Evolutionary conservation across 2,113 vertebrate species (phyloP), one percentile per base, ranked within the genome.

Genomic region (Elaphurus davidianus): DNA sequence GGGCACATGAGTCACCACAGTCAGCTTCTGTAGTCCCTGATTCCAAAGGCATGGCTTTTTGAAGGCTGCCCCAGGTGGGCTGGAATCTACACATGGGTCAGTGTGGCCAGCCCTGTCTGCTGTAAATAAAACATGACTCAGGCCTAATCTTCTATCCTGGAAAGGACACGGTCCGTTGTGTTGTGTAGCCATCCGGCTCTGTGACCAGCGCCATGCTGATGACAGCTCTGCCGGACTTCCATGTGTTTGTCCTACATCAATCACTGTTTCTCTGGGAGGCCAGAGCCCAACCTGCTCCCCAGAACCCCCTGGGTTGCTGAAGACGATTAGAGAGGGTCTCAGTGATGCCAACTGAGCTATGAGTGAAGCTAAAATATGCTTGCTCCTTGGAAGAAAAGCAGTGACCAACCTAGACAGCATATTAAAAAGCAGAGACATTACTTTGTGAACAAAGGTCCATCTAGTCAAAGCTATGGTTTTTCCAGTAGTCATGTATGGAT

Each of bases 201-300:
- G 36, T 2, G 14, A 43, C 36, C 1, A 10, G 45, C 27, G 3
- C 40, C 2, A 1, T 1, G 40, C 27, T 40, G 9, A 21, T 6
- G 33, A 40, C 25, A 14, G 47, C 30, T 0, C 7, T 19, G 2
- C 55, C 52, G 23, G 33, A 1, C 52, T 33, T 11, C n/a, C 17
- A 3, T 30, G 8, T 16, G 17, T 33, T 28, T 57, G 23, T 71
- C 74, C 23, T 4, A 1, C 3, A 8, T 27, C 62, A 47, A 6
- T 5, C 50, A 55, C 13, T 47, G 14, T 60, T 59, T 47, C 52
- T 54, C 52, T 0, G 4, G 14, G 79, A 55, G 54, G 17, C 54
- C 45, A 62, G 19, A 19, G 40, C 30, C 28, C 45, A 55, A 19
- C 25, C 64, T 54, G 64, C 33, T 40, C 40, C 30, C 27, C 5